Base-by-base conservation (phyloP, 2,113 vertebrate species). In the Bubo scandiacus region DNA sequence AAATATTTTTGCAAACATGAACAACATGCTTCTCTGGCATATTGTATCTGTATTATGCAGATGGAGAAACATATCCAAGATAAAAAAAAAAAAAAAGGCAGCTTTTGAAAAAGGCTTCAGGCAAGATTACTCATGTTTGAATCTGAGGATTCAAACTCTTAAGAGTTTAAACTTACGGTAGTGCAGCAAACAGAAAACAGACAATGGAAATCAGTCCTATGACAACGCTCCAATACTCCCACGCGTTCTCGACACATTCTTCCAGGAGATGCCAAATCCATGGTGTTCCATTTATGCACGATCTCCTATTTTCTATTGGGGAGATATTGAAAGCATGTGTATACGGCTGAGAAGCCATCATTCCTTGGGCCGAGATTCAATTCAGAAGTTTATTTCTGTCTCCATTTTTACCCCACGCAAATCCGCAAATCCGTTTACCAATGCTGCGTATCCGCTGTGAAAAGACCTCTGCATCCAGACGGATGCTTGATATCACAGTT, bases 131-230 rank as follows among this genome's bases (percentile, higher is more conserved):
- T 94, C 52, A 42, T 94, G 72, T 94, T 91, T 84, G 62, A 88
- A 95, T 95, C 59, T 83, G 88, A 95, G 86, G 79, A 81, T 42
- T 42, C 40, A 42, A 42, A 42, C 40, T 42, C 65, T 90, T 90
- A 97, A 97, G 92, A 95, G 90, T 96, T 86, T 65, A 81, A 94
- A 98, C 98, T 98, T 93, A 96, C 94, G 97, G 97, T 43, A 99
- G 92, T 38, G 98, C 97, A 92, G 98, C 98, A 93, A 98, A 97
- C 77, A 98, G 97, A 58, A 98, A 98, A 74, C 98, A 98, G 86
- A 97, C 94, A 97, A 98, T 98, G 81, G 98, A 98, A 68, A 97
- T 7, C 57, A 98, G 98, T 45, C 98, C 98, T 65, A 95, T 90
- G 81, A 98, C 88, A 55, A 97, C 66, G 15, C 98, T 98, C 91